These are phyloP conservation scores for Centropus unirufus DNA, from an alignment of 2,113 vertebrate species.

Conservation along the genomic window DNA sequence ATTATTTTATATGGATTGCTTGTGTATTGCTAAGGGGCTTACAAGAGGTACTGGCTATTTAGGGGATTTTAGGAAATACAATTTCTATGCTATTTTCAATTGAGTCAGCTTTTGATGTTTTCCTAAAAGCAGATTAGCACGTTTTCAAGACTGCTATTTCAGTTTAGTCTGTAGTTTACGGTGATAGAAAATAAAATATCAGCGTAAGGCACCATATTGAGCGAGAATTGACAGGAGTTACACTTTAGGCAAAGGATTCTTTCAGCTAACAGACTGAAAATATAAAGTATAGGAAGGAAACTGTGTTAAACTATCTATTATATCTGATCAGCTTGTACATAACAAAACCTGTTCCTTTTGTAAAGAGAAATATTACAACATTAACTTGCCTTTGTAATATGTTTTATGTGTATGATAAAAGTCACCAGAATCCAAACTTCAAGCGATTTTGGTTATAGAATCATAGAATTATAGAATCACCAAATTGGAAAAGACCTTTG, in stretches of 20 bases:
- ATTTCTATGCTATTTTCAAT: slow-evolving; percentile 12
- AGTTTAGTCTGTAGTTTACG: not conserved
- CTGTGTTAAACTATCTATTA: not conserved
- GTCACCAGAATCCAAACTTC: not conserved
- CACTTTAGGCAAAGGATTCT: not conserved
- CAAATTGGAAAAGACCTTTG: too few species aligned
- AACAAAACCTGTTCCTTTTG: not conserved
- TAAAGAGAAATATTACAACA: not conserved
- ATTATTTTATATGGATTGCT: slow-evolving; percentile 39
- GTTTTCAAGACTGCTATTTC: not conserved
- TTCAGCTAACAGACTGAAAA: not conserved
- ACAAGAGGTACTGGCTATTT: not conserved
- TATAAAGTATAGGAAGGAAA: not conserved
- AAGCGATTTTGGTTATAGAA: not conserved
- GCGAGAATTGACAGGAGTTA: not conserved
- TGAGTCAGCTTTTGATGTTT: slow-evolving; percentile 35
- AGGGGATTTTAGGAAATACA: slow-evolving; percentile 8
- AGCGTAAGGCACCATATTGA: not conserved
- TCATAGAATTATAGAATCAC: too few species aligned
- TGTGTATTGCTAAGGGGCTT: not conserved
- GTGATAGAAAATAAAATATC: not conserved
- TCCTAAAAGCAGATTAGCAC: slow-evolving; percentile 20
- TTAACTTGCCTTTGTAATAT: not conserved
- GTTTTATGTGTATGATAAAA: not conserved
- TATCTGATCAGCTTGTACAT: not conserved